Base-by-base conservation (phyloP, 2,797 vertebrate species). In the Cercopithecus diana region DNA sequence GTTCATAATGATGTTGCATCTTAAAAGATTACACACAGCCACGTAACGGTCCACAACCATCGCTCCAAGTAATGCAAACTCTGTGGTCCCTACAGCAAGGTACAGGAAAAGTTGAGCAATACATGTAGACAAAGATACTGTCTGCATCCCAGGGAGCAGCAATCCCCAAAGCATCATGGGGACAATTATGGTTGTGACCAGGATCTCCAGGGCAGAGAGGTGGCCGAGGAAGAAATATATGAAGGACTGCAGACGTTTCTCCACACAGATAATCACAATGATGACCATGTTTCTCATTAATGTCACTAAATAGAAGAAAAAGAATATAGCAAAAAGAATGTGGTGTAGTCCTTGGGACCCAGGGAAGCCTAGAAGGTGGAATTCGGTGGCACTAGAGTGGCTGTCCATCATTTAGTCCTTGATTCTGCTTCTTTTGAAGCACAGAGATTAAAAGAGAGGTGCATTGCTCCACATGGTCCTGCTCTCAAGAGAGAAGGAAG, bases 201-300 rank as follows among this genome's bases (percentile, higher is more conserved):
- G 45, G 1, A 84, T 96, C 43, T 98, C 97, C 2, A 92, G 50
- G 36, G 87, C 17, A 41, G 97, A 98, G 48, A 98, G 96, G 2
- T 98, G 88, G 20, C 36, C 20, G 0, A 98, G 96, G 84, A 98
- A 98, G 79, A 97, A 98, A 43, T 98, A 97, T 96, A 98, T 96
- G 70, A 95, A 95, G 1, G 90, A 92, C 26, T 88, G 41, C 17
- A 97, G 95, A 11, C 4, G 45, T 70, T 95, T 91, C 17, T 97
- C 96, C 2, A 93, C 67, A 58, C 83, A 90, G 33, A 96, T 73
- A 11, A 97, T 24, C 20, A 30, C 0, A 0, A 97, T 97, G 73
- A 97, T 96, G 61, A 97, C 28, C 0, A 6, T 57, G 57, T 97
- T 97, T 43, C 98, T 81, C 15, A 96, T 14, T 6, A 97, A 1